Conservation (phyloP, 1,140 invertebrate genomes). For the Bicyclus anynana region DNA sequence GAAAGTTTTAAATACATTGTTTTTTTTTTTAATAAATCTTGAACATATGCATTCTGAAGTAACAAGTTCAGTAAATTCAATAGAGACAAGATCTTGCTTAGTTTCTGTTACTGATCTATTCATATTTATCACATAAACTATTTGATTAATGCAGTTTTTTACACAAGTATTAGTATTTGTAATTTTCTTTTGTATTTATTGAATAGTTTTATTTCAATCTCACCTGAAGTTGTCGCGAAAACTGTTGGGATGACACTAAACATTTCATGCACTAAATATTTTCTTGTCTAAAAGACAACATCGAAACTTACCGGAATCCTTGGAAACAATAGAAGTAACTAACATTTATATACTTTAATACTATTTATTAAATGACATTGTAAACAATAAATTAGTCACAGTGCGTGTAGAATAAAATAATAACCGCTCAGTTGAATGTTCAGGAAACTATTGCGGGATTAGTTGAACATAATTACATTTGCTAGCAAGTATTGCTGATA, state of each 20-base stretch:
- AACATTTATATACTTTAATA: slow-evolving; percentile 1
- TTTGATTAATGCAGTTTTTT: too few species aligned
- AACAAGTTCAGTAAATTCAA: too few species aligned
- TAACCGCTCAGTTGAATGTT: slow-evolving; percentile 1
- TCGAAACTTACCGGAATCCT: slow-evolving; percentile 33
- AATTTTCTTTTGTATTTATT: too few species aligned
- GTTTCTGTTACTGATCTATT: too few species aligned
- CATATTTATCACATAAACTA: too few species aligned
- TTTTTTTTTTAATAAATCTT: too few species aligned
- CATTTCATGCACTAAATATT: slow-evolving; percentile 15
- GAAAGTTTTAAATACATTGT: too few species aligned
- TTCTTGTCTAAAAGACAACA: background rate
- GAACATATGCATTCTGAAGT: too few species aligned
- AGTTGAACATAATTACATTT: background rate
- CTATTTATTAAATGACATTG: background rate
- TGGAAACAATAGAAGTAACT: slow-evolving; percentile 3
- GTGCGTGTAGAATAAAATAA: background rate
- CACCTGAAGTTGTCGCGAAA: slow-evolving; percentile 1
- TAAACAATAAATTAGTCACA: background rate
- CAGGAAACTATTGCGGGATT: slow-evolving; percentile 18
- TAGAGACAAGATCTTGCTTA: too few species aligned
- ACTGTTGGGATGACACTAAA: slow-evolving; percentile 3
- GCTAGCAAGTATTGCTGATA: slow-evolving; percentile 1
- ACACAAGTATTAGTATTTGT: too few species aligned
- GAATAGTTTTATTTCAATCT: slow-evolving; percentile 17